Base-by-base conservation (phyloP, 2,113 vertebrate genomes). In the Pelvicachromis taeniatus region DNA sequence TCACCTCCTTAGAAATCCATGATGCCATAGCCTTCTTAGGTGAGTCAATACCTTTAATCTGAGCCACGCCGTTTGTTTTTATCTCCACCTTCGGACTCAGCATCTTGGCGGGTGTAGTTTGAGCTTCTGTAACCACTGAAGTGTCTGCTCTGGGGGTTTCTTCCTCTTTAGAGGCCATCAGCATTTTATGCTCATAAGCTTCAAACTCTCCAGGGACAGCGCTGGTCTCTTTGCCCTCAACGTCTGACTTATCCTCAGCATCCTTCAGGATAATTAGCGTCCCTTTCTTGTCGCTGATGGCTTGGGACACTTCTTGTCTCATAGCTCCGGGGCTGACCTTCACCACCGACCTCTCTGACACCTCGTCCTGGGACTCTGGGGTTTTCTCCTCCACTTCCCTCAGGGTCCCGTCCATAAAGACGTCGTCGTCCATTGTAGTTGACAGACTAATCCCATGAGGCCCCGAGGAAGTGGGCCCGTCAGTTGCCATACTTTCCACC, bases 321-420 rank as follows among this genome's bases (percentile, higher is more conserved):
- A 96, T 82, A 29, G 92, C 89, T 70, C 91, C 70, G 0, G 97
- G 96, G 87, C 93, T 86, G 31, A 89, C 77, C 93, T 97, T 97
- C 83, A 90, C 52, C 1, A 90, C 59, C 31, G 96, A 96, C 45
- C 54, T 97, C 77, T 97, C 97, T 0, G 97, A 97, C 35, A 96
- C 6, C 0, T 97, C 96, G 29, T 98, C 97, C 12, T 97, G 97
- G 78, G 97, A 97, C 87, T 96, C 96, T 33, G 97, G 96, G 17
- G 94, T 94, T 93, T 97, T 98, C 94, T 92, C 92, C 33, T 96
- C 92, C 31, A 88, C 96, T 89, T 97, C 96, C 92, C 91, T 95
- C 48, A 94, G 81, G 29, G 95, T 96, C 55, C 95, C 92, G 80
- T 97, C 97, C 88, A 83, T 86, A 94, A 96, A 96, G 95, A 97